phyloP scores from a whole-genome alignment of 2,888 invertebrate species.

The Lobophora halterata region DNA sequence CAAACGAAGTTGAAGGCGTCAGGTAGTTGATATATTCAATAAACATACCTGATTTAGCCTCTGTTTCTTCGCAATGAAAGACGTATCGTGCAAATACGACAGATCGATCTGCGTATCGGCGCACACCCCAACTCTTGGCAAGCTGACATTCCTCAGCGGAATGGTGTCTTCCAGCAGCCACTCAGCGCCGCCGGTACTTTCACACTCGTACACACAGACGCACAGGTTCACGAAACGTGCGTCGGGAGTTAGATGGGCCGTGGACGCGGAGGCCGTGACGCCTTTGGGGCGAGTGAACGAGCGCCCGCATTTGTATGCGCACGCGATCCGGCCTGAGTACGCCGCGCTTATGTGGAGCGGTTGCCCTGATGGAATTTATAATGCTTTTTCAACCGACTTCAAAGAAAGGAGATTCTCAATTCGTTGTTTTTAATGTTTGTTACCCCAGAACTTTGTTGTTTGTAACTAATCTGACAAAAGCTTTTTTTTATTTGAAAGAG shows the following conservation, averaged over 20 bases:
- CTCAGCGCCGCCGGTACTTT: constrained; percentile 95
- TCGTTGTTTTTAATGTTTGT: too few relatives aligned
- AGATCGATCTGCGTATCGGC: constrained; percentile 91
- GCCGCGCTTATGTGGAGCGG: constrained; percentile 97
- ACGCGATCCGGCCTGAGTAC: constrained; percentile 97
- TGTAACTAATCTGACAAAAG: too few relatives aligned
- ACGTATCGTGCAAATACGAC: constrained; percentile 90
- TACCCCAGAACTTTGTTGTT: too few relatives aligned
- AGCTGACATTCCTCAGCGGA: constrained; percentile 93
- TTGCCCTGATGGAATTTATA: too few relatives aligned
- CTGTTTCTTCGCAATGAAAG: constrained; percentile 90
- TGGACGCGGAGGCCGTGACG: constrained; percentile 84
- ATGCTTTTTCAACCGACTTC: too few relatives aligned
- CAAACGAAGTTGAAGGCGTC: background rate
- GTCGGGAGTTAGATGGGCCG: constrained; percentile 60
- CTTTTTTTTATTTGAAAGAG: too few relatives aligned
- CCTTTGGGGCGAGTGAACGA: constrained; percentile 94
- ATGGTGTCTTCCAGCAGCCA: constrained; percentile 98
- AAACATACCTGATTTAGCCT: constrained; percentile 84
- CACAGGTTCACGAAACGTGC: constrained; percentile 93
- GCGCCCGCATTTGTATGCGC: constrained; percentile 96
- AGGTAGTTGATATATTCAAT: background rate
- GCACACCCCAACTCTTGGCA: constrained; percentile 90
- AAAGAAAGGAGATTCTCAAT: too few relatives aligned
- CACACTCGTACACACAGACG: constrained; percentile 99